Evolutionary conservation across 2,888 invertebrate species (phyloP), one percentile per base, ranked within the genome.

Genomic region (Amblyjoppa fuscipennis): DNA sequence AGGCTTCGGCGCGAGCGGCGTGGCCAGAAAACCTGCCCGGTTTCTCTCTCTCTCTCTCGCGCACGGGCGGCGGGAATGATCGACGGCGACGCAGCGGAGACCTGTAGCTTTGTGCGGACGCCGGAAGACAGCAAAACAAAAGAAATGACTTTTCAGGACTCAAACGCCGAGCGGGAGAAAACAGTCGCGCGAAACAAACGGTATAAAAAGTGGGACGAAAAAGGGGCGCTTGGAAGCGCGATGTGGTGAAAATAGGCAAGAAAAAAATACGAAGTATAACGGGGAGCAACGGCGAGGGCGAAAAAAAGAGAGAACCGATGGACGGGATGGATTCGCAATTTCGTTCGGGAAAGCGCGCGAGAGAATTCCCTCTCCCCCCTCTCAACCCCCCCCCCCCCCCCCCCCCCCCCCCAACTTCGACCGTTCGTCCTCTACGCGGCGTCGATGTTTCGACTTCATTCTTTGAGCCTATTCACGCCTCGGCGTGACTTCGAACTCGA

Each of bases 61-160:
- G 25, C 38, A 66, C 79, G 53, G 64, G 64, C 79, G 51, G 76
- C 71, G 38, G 9, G 76, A 83, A 80, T 71, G 80, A 75, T 76
- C 70, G 84, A 84, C 70, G 31, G 76, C 70, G 66, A 61, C 53
- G 16, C 13, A 20, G 20, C 69, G 59, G 41, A 31, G 25, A 31
- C 16, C 28, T 59, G 38, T n/a, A 28, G 34, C 9, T 16, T n/a
- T 59, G 38, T 61, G 59, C 59, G 59, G 34, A 4, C 4, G 28
- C 11, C 56, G 56, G 31, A 38, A 61, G 51, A 51, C 16, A 51
- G 6, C 38, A 64, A 53, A 51, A 70, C 73, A 85, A 81, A 66
- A 53, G 41, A 75, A 73, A 81, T 71, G 25, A 59, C 73, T 69
- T 81, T 84, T 78, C 59, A 68, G 71, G 34, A 53, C 56, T 51